A percentile compares a stretch with the other conserved stretches of the same genome.
Evolutionary conservation across 2,113 vertebrate species (phyloP).

Genomic region (Triplophysa dalaica): DNA sequence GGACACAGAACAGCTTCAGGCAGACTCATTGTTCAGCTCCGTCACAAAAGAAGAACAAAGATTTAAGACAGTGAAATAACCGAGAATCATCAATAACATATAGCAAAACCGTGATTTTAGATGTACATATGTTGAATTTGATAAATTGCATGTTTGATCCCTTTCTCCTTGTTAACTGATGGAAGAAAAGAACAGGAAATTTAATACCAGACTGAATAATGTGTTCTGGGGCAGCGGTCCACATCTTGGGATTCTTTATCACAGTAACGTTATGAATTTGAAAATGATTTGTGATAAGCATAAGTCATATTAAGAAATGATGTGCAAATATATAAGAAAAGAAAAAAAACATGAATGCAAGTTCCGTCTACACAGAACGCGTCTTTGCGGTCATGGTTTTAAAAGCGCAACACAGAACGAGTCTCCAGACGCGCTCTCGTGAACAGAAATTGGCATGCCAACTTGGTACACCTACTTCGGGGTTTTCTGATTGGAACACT

Average conservation of each 20-base stretch:
- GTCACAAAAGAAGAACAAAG: conserved; percentile 3
- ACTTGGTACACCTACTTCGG: no score
- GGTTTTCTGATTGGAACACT: no score
- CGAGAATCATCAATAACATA: conserved; percentile 19
- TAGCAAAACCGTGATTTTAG: not conserved
- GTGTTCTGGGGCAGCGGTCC: not conserved
- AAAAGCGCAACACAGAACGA: no score
- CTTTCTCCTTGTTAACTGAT: not conserved
- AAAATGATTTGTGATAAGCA: not conserved
- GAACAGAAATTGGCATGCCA: no score
- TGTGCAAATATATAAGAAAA: not conserved
- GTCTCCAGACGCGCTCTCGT: no score
- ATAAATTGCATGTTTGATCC: conserved; percentile 13
- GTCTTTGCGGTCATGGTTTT: no score
- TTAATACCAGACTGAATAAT: conserved; percentile 20
- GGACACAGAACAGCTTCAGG: conserved; percentile 31
- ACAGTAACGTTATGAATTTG: not conserved
- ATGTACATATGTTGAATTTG: conserved; percentile 20
- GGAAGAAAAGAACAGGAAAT: conserved; percentile 14
- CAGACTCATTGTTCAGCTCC: conserved; percentile 23
- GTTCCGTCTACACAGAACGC: no score
- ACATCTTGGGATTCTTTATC: not conserved
- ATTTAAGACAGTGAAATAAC: conserved; percentile 15
- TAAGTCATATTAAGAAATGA: not conserved
- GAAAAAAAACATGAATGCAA: not conserved